Percentiles rank a stretch among this genome's conserved stretches.
Evolutionary conservation across 92 coral and sea anemone genomes (phyloP).

Genomic region (Meandrina meandrites): DNA sequence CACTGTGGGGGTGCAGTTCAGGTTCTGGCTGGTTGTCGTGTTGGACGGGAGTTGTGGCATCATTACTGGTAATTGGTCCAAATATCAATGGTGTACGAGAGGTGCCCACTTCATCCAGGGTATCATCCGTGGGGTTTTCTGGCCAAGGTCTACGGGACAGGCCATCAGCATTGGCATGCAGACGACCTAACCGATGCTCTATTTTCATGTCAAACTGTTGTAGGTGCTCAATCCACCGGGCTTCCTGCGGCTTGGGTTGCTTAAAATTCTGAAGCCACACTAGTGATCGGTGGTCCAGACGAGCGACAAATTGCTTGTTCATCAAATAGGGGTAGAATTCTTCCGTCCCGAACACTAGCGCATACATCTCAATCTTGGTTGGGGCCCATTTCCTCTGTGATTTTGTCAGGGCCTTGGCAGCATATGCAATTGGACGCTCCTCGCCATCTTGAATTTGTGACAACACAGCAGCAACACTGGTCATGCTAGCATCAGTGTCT

Average conservation of each 20-base stretch:
- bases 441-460: constrained; percentile 35
- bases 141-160: no score
- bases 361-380: constrained; percentile 42
- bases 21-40: no score
- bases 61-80: no score
- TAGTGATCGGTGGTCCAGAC: constrained; percentile 32
- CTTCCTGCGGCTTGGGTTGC: constrained; percentile 31
- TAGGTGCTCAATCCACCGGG: constrained; percentile 13
- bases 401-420: constrained; percentile 42
- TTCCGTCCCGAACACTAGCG: constrained; percentile 33
- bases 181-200: constrained; percentile 17
- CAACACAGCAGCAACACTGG: constrained; percentile 47
- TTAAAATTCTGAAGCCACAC: constrained; percentile 47
- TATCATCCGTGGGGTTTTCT: no score
- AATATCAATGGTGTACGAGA: no score
- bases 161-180: constrained; percentile 24
- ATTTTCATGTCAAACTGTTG: constrained; percentile 28
- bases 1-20: constrained; percentile 13
- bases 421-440: constrained; percentile 45
- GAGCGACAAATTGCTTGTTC: constrained; percentile 32
- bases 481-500: constrained; percentile 48
- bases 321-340: constrained; percentile 19
- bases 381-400: no score
- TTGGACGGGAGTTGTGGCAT: no score
- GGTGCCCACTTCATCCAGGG: no score